phyloP scores from a whole-genome alignment of 2,797 vertebrate genomes.

The Gephyroberyx darwinii region DNA sequence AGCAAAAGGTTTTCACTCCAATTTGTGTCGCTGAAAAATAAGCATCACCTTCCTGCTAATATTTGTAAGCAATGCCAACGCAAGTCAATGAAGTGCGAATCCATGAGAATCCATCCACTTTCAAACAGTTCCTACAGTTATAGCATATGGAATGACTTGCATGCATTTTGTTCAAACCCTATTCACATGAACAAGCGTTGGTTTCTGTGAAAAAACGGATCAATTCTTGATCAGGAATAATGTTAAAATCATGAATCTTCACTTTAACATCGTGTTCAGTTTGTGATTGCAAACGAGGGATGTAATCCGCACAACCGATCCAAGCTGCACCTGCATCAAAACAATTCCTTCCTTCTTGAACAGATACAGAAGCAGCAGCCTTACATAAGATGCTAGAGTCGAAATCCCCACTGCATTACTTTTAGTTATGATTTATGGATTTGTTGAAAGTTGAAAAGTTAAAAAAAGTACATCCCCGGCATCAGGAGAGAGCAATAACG shows the following conservation, averaged over 20 bases:
- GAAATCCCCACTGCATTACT: background rate
- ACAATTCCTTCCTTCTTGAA: background rate
- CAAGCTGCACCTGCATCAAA: background rate
- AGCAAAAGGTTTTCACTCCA: background rate
- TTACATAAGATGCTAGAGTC: too few relatives aligned
- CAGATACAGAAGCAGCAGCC: too few relatives aligned
- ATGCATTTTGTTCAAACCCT: background rate
- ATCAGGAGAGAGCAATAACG: constrained; percentile 27
- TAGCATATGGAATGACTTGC: background rate
- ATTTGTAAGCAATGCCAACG: too few relatives aligned
- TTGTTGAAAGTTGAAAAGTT: constrained; percentile 17
- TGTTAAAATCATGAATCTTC: too few relatives aligned
- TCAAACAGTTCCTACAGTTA: background rate
- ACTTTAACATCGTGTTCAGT: background rate
- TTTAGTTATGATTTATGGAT: constrained; percentile 21
- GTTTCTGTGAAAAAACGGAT: too few relatives aligned
- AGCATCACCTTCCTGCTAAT: too few relatives aligned
- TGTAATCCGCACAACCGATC: background rate
- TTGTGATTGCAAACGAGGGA: background rate
- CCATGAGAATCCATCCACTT: background rate
- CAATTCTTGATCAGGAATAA: too few relatives aligned
- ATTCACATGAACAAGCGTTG: background rate
- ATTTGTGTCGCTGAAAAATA: background rate
- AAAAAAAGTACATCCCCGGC: constrained; percentile 13
- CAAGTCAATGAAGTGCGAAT: too few relatives aligned